Evolutionary conservation across 1,140 invertebrate genomes (phyloP), one percentile per base, ranked within the genome.

Genomic region (Achatina immaculata): DNA sequence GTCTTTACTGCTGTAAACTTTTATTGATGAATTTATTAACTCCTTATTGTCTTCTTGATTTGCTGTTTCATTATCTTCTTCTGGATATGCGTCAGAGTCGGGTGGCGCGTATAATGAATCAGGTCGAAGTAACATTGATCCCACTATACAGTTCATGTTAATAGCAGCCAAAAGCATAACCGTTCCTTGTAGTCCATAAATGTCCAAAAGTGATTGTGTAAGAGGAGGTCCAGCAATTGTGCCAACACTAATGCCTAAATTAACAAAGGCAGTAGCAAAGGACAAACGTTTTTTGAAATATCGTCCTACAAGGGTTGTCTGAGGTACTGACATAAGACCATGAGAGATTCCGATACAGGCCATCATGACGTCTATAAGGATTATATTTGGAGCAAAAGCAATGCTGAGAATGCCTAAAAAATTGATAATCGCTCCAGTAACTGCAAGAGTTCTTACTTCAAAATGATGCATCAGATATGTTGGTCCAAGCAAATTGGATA

Each of bases 231-330:
- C 55, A 28, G 31, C 42, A 14, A 58, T 77, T 21, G 55, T 77
- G 3, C 7, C 48, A 1, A 58, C 34, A 65, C 75, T 65, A 31
- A 77, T 1, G 0, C 55, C 75, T 21, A 77, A 42, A 38, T 58
- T 77, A 34, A 55, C 55, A 48, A 65, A 62, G 55, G 75, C 75
- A 14, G 36, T 65, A 31, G 75, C 51, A 21, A 77, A 77, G 11
- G 75, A 77, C n/a, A 77, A 48, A n/a, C 55, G 48, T 65, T 77
- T 77, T 43, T 77, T 77, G 38, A 77, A 77, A 55, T 77, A 77
- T 3, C 14, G 48, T n/a, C 75, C 75, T 19, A 77, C n/a, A 9
- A 77, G 55, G 24, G 48, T 62, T 34, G 34, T 38, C n/a, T 77
- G 75, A 9, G 75, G 55, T 6, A 77, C 75, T 4, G 21, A 42